Conservation (phyloP, 2,113 vertebrate genomes). For the Sinocyclocheilus grahami region DNA sequence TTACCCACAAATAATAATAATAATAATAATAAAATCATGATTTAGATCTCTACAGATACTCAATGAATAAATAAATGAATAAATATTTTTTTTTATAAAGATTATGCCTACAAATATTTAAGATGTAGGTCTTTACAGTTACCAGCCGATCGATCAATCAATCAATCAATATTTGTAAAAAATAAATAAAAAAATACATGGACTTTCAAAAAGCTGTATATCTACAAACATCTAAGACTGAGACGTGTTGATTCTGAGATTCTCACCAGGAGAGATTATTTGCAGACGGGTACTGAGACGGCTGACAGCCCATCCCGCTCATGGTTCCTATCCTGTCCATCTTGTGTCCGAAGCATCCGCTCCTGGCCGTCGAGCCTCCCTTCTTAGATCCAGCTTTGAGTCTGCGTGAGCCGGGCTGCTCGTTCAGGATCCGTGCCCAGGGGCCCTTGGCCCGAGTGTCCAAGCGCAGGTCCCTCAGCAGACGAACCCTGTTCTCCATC, state of each 20-base stretch:
- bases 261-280: conserved; percentile 77
- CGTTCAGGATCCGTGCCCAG: conserved; percentile 84
- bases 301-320: conserved; percentile 95
- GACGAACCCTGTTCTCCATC: conserved; percentile 75
- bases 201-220: no score
- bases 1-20: background rate
- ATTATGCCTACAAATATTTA: no score
- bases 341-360: conserved; percentile 95
- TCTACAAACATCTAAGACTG: background rate
- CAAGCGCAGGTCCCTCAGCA: conserved; percentile 83
- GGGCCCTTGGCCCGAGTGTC: conserved; percentile 81
- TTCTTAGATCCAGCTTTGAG: conserved; percentile 86
- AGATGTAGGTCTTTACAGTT: no score
- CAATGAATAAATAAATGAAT: no score
- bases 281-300: conserved; percentile 44
- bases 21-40: no score
- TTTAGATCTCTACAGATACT: no score
- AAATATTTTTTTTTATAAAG: no score
- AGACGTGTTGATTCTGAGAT: background rate
- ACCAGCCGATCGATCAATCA: no score
- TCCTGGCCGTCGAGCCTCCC: conserved; percentile 73
- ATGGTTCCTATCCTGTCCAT: conserved; percentile 95
- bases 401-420: conserved; percentile 78
- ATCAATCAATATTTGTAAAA: no score
- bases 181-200: no score